Conservation (phyloP, 2,113 vertebrate species). For the Egretta garzetta region DNA sequence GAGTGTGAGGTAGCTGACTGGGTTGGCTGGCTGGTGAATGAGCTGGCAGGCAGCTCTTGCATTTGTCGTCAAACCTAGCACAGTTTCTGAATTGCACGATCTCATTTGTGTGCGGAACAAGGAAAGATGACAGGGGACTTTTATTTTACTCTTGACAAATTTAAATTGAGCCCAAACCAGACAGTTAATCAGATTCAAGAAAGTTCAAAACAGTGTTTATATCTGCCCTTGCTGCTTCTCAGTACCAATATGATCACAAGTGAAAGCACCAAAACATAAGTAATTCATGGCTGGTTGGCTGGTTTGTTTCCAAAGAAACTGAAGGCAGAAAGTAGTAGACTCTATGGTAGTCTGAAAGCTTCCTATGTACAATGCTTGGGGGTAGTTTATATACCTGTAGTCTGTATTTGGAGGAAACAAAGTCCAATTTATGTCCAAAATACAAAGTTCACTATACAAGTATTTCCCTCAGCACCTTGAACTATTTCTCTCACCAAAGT, state of each 20-base stretch:
- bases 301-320: neutral
- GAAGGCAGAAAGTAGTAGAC: neutral
- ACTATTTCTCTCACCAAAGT: neutral
- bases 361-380: neutral
- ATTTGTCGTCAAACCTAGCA: neutral
- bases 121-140: neutral
- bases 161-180: neutral
- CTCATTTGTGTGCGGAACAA: neutral
- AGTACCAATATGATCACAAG: fast-evolving
- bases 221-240: neutral
- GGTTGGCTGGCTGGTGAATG: neutral
- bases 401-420: neutral
- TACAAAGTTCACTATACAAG: neutral
- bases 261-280: neutral
- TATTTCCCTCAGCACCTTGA: neutral
- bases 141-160: slow-evolving; percentile 1
- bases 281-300: neutral
- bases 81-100: neutral
- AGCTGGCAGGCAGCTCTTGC: neutral
- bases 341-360: neutral
- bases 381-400: neutral
- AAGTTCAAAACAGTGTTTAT: neutral
- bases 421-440: neutral
- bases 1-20: neutral
- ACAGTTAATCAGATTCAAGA: slow-evolving; percentile 5